These are phyloP conservation scores for Candidula unifasciata DNA, from an alignment of 2,888 invertebrate species.

Conservation along the genomic window DNA sequence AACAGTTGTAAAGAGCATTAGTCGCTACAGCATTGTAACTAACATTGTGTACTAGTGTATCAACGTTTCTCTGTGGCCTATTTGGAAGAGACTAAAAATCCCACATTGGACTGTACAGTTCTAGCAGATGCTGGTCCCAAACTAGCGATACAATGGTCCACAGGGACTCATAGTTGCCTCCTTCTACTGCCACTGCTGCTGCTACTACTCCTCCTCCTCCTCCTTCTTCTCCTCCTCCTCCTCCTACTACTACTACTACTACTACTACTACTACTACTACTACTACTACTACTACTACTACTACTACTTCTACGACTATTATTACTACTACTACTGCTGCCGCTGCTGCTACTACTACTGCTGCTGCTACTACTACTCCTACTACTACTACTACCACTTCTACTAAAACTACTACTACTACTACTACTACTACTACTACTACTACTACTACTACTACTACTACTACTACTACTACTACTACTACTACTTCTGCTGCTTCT, in stretches of 20 bases:
- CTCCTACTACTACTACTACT: neutral
- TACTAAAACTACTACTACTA: neutral
- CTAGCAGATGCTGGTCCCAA: too few relatives aligned
- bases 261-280: neutral
- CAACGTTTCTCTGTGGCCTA: too few relatives aligned
- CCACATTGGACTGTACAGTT: too few relatives aligned
- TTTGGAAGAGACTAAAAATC: too few relatives aligned
- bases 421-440: slow-evolving; percentile 3
- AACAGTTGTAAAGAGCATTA: neutral
- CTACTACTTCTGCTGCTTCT: neutral
- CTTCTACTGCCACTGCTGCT: too few relatives aligned
- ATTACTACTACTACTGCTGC: neutral
- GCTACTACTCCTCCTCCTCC: too few relatives aligned
- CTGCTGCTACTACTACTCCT: neutral
- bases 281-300: neutral
- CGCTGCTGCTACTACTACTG: neutral
- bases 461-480: slow-evolving; percentile 4
- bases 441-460: neutral
- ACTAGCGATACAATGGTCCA: too few relatives aligned
- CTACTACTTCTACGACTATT: neutral
- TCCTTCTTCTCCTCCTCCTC: too few relatives aligned
- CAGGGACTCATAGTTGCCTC: too few relatives aligned
- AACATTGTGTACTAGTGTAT: too few relatives aligned
- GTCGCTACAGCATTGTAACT: too few relatives aligned
- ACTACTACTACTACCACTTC: neutral